Evolutionary conservation across 2,888 invertebrate species (phyloP), one percentile per base, ranked within the genome.

Genomic region (Cataglyphis rosenhaueri): DNA sequence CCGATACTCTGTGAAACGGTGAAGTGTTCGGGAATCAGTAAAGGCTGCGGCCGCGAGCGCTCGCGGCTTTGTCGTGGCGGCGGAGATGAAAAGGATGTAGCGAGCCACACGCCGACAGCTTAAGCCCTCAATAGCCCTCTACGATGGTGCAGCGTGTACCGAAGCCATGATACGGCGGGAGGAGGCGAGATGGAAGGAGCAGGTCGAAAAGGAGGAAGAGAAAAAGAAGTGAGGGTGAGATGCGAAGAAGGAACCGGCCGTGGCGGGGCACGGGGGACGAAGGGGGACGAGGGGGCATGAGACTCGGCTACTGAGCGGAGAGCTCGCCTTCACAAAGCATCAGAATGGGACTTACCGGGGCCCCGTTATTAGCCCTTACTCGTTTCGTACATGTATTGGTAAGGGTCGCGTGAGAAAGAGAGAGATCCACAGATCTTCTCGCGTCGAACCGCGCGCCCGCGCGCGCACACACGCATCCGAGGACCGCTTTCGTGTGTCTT

Each of bases 91-190:
- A 89, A 87, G 86, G 75, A 84, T 83, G 85, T 82, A 84, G 85
- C 83, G 84, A 89, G 90, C 87, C 90, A 88, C 90, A 90, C 88
- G 90, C 86, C 87, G 88, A 90, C 87, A 84, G 85, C 84, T 88
- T 84, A 85, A 87, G 64, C 70, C 87, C 86, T 90, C 83, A 82
- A 88, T 87, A 86, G 87, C 84, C 83, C 81, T 82, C 79, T 79
- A 81, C 88, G 84, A 84, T 81, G 81, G 70, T 79, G 88, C 85
- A 10, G 73, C 81, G 87, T 87, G 86, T 88, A 83, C 82, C 75
- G 73, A 70, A 78, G 78, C 52, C 73, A 83, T 83, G 85, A 61
- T 62, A 70, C 59, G 79, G 84, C 48, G 73, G 79, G 66, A 81
- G 64, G 73, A 59, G 57, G 82, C 48, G 48, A 61, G 81, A 81